Base-by-base conservation (phyloP, 1,140 invertebrate species). In the Ceratina japonica region DNA sequence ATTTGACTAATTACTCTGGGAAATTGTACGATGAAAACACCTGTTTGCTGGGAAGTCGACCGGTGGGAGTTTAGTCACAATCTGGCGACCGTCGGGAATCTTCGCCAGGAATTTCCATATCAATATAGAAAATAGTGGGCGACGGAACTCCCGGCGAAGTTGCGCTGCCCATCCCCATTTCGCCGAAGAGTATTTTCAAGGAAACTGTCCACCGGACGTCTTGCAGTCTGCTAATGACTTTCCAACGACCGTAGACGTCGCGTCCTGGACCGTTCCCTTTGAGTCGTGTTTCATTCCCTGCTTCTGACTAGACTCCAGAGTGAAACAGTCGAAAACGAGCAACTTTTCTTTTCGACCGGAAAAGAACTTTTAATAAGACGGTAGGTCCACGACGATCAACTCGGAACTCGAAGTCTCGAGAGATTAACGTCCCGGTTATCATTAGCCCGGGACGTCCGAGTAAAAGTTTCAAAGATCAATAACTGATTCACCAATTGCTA, bases 151-250 rank as follows among this genome's bases (percentile, higher is more conserved):
- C 20, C 16, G 37, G 4, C 12, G 56, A 83, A 83, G 66, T 74
- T n/a, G n/a, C n/a, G n/a, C n/a, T 64, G 31, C 59, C 20, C 18
- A 15, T 49, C 37, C 51, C 56, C 54, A 51, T 24, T 12, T 49
- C 37, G 20, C 49, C 20, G 20, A 12, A 10, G 24, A 51, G 61
- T 54, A 58, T 82, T 73, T 75, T 79, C 63, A 64, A n/a, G 31
- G n/a, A 52, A 72, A 77, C 59, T 27, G 52, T 75, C 68, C 51
- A 68, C 44, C 72, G 68, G 76, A 80, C 58, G 54, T 71, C 61
- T 76, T 61, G 37, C 51, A 66, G 66, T 75, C 72, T 20, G 44
- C 68, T 84, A 84, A 83, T 84, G 83, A 80, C 82, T 84, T 83
- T 80, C 61, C 59, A 44, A 62, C 63, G 51, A 76, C 3, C 63